These are phyloP conservation scores for Ceratothoa steindachneri DNA, from an alignment of 2,888 invertebrate genomes.

Conservation along the genomic window DNA sequence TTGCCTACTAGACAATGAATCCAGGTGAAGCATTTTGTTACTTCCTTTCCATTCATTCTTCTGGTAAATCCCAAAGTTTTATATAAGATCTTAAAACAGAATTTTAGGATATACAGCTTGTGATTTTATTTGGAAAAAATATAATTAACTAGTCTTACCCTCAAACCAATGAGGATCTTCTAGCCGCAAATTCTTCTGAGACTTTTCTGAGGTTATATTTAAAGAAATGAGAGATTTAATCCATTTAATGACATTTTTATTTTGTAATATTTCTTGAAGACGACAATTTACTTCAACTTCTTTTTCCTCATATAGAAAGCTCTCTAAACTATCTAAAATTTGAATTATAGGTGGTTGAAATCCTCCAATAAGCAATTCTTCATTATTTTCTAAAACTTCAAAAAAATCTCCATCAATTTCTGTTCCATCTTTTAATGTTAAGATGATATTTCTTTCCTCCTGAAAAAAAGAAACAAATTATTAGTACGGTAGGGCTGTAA, in stretches of 20 bases:
- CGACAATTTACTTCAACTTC: not conserved
- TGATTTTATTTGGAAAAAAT: too few relatives aligned
- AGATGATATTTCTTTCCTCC: not conserved
- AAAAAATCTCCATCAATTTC: not conserved
- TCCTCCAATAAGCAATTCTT: not conserved
- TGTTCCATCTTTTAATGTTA: not conserved
- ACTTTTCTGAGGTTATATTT: not conserved
- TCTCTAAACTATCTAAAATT: not conserved
- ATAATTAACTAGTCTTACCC: too few relatives aligned
- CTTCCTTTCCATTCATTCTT: too few relatives aligned
- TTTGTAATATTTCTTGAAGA: not conserved
- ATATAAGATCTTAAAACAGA: too few relatives aligned
- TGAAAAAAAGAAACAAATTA: too few relatives aligned
- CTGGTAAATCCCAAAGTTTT: too few relatives aligned
- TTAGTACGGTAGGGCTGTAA: too few relatives aligned
- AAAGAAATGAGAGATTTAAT: not conserved
- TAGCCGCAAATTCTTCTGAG: not conserved
- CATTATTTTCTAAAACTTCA: not conserved
- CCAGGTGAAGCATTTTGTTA: too few relatives aligned
- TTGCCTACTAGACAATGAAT: too few relatives aligned
- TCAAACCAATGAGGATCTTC: constrained; percentile 21
- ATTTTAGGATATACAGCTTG: too few relatives aligned
- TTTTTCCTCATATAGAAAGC: not conserved
- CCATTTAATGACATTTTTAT: not conserved
- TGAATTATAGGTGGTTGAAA: not conserved